These are phyloP conservation scores for Isoperla grammatica DNA, from an alignment of 2,888 invertebrate genomes.

Conservation along the genomic window DNA sequence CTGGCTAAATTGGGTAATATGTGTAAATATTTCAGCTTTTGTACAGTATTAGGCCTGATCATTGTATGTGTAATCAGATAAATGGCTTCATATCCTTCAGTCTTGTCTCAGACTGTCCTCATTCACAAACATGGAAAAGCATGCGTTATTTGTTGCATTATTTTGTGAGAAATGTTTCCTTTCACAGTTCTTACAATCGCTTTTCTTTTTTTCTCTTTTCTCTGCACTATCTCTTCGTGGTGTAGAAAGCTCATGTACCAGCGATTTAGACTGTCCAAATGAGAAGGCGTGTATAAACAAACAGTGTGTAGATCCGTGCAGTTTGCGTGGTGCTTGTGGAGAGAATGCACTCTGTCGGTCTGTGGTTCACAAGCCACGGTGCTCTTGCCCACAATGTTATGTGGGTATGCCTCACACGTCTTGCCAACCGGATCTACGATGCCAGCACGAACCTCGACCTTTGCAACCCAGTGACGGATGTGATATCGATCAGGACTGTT, in stretches of 20 bases:
- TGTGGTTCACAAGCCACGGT: conserved; percentile 76
- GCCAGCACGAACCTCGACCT: conserved; percentile 54
- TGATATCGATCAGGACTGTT: conserved; percentile 63
- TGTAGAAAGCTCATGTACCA: conserved; percentile 79
- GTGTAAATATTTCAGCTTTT: conserved; percentile 57
- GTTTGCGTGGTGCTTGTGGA: conserved; percentile 81
- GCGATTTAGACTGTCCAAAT: conserved; percentile 85
- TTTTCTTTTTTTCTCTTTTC: conserved; percentile 52
- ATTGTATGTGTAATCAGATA: conserved; percentile 23
- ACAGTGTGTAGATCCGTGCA: conserved; percentile 88
- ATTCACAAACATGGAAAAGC: conserved; percentile 49
- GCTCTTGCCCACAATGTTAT: conserved; percentile 84
- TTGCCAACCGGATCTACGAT: conserved; percentile 75
- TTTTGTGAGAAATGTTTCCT: conserved; percentile 70
- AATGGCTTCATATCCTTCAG: conserved; percentile 26
- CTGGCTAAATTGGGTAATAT: conserved; percentile 40
- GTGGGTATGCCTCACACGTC: conserved; percentile 73
- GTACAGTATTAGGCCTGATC: conserved; percentile 32
- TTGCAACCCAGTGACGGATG: conserved; percentile 54
- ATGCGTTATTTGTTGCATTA: conserved; percentile 54
- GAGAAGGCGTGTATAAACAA: conserved; percentile 88
- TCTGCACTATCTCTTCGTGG: conserved; percentile 35
- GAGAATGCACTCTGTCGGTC: conserved; percentile 83
- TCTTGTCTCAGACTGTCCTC: conserved; percentile 40
- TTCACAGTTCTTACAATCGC: conserved; percentile 83